Percentiles rank a stretch among this genome's conserved stretches.
Conservation (phyloP, 2,797 vertebrate genomes). For the Alauda arvensis region DNA sequence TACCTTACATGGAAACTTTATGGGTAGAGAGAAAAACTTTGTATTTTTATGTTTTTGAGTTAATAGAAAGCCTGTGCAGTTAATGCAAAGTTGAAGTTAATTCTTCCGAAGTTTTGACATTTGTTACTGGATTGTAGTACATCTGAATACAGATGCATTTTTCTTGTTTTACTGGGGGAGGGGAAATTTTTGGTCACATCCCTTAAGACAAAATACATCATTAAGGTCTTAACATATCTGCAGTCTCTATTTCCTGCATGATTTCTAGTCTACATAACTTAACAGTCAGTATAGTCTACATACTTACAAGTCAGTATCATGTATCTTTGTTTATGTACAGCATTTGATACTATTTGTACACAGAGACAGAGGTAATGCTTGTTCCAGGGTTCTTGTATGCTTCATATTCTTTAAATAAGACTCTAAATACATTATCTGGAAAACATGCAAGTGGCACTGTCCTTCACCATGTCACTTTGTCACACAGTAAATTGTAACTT, state of each 20-base stretch:
- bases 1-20: background rate
- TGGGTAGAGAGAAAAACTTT: background rate
- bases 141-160: background rate
- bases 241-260: slow-evolving; percentile 15
- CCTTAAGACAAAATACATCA: background rate
- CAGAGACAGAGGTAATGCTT: slow-evolving; percentile 32
- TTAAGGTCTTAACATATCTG: slow-evolving; percentile 7
- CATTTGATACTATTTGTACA: slow-evolving; percentile 54
- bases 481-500: background rate
- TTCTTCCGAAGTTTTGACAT: background rate
- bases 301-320: slow-evolving; percentile 48
- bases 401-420: slow-evolving; percentile 60
- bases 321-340: slow-evolving; percentile 58
- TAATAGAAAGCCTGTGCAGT: background rate
- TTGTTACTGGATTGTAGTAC: background rate
- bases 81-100: background rate
- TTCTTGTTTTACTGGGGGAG: background rate
- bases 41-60: background rate
- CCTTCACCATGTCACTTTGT: background rate
- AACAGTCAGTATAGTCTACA: slow-evolving; percentile 30
- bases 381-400: slow-evolving; percentile 29
- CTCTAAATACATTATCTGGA: slow-evolving; percentile 38
- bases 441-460: background rate
- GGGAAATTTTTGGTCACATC: background rate
- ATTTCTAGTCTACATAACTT: slow-evolving; percentile 33